phyloP scores from a whole-genome alignment of 2,113 vertebrate genomes.

The Hemibagrus wyckioides region DNA sequence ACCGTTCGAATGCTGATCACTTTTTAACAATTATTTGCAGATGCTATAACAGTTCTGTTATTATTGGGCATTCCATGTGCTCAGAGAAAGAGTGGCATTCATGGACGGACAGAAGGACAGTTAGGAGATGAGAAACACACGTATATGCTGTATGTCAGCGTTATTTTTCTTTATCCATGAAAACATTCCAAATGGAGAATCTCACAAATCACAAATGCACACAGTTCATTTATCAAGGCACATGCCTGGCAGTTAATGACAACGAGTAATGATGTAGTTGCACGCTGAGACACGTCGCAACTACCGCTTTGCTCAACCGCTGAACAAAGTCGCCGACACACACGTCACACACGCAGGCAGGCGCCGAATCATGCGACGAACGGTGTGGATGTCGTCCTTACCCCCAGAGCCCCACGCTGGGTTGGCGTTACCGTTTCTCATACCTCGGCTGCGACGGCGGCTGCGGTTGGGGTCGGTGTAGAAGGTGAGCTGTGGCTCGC shows the following conservation, averaged over 20 bases:
- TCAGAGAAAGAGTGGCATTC: conserved; percentile 1
- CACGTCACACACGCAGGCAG: conserved; percentile 40
- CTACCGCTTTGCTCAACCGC: conserved; percentile 36
- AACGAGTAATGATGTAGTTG: conserved; percentile 31
- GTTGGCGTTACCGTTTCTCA: conserved; percentile 78
- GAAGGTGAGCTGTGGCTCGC: conserved; percentile 96
- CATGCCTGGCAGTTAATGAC: conserved; percentile 29
- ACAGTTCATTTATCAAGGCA: not conserved
- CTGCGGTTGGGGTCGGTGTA: conserved; percentile 97
- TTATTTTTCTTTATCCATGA: not conserved
- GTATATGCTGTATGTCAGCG: not conserved
- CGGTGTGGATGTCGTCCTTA: conserved; percentile 69
- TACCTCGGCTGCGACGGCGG: conserved; percentile 92
- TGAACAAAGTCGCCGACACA: conserved; percentile 28
- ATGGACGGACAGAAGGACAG: not conserved
- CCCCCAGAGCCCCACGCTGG: conserved; percentile 80
- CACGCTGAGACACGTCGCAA: conserved; percentile 29
- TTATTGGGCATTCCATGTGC: not conserved
- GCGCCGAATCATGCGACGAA: conserved; percentile 55
- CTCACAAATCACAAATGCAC: conserved; percentile 22
- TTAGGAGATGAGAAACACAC: not conserved
- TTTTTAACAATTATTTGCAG: not conserved
- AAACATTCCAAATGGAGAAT: conserved; percentile 26
- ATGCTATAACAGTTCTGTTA: not conserved
- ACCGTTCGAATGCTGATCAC: not conserved